Conservation (phyloP, 1,140 invertebrate genomes). For the Orchesella cincta region DNA sequence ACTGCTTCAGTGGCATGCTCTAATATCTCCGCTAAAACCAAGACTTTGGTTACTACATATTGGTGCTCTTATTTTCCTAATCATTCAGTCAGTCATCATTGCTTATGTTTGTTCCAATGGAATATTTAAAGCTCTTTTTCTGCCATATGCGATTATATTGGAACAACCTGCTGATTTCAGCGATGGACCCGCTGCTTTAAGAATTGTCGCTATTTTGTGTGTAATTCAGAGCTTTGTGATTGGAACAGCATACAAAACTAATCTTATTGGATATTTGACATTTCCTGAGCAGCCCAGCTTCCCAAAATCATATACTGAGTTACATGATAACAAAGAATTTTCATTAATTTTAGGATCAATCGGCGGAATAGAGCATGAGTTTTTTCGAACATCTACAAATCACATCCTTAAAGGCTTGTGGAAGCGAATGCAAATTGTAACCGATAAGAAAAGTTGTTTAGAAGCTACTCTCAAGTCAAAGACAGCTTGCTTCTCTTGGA, state of each 20-base stretch:
- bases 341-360: not conserved
- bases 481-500: not conserved
- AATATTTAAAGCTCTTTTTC: no score
- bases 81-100: no score
- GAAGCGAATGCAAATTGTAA: not conserved
- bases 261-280: slow-evolving; percentile 16
- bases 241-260: slow-evolving; percentile 15
- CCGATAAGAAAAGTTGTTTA: not conserved
- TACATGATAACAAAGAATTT: not conserved
- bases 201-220: not conserved
- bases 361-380: not conserved
- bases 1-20: not conserved
- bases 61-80: no score
- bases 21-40: not conserved
- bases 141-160: not conserved
- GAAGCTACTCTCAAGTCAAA: not conserved
- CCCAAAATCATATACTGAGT: not conserved
- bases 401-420: not conserved
- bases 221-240: not conserved
- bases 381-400: not conserved
- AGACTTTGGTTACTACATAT: not conserved
- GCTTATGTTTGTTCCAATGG: not conserved
- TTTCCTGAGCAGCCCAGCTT: not conserved
- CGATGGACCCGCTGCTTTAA: no score
- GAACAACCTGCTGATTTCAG: not conserved